phyloP scores from a whole-genome alignment of 35 echinoderm and acorn worm species.

The Chiridota heheva region DNA sequence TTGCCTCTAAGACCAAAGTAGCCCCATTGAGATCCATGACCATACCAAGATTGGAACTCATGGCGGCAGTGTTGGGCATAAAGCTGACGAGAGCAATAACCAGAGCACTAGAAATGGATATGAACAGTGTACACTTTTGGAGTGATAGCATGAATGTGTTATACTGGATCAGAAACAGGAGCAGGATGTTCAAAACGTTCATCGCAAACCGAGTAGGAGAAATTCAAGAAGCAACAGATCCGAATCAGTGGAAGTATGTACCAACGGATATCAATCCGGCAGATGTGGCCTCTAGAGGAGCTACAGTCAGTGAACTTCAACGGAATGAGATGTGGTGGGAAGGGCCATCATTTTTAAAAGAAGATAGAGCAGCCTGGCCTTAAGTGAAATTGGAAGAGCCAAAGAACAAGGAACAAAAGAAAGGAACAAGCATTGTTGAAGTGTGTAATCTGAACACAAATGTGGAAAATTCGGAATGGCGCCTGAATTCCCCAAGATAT shows the following conservation, averaged over 20 bases:
- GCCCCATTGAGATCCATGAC: conserved; percentile 20
- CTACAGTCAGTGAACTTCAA: background rate
- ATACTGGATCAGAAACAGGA: conserved; percentile 17
- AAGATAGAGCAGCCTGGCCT: conserved; percentile 14
- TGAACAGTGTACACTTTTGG: conserved; percentile 11
- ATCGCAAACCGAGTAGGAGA: conserved; percentile 36
- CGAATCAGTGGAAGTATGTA: conserved; percentile 33
- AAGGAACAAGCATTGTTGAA: background rate
- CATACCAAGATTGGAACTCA: conserved; percentile 25
- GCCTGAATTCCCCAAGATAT: conserved; percentile 9
- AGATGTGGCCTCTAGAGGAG: conserved; percentile 21
- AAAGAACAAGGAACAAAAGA: background rate
- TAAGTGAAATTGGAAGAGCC: conserved; percentile 9
- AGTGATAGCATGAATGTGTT: conserved; percentile 45
- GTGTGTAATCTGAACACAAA: too few relatives aligned
- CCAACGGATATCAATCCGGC: conserved; percentile 21
- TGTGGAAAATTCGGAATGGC: background rate
- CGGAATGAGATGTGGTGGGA: background rate
- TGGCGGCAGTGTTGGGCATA: conserved; percentile 39
- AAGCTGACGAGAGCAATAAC: background rate
- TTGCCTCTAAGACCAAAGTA: conserved; percentile 29
- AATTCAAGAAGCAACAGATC: conserved; percentile 25
- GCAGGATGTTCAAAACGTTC: conserved; percentile 41
- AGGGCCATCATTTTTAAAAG: conserved; percentile 12
- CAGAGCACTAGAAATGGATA: conserved; percentile 10